Evolutionary conservation across 2,797 vertebrate species (phyloP).

Genomic region (Etheostoma perlongum): DNA sequence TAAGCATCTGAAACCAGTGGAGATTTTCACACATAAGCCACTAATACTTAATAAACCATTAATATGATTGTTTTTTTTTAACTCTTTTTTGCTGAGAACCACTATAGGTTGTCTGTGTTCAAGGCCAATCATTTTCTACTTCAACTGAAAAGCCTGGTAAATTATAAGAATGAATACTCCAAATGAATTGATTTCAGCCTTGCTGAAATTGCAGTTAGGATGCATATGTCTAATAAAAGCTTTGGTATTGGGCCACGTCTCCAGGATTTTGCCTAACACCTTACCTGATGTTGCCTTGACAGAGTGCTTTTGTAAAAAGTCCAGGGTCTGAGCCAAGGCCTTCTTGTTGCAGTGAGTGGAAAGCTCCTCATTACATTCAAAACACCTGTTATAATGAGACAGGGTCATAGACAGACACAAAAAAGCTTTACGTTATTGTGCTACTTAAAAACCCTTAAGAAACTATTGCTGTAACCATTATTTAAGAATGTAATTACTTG

Average conservation of each 20-base stretch:
- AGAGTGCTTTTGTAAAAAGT: constrained; percentile 96
- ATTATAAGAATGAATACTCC: constrained; percentile 4
- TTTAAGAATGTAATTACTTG: constrained; percentile 1
- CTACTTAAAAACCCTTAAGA: constrained; percentile 14
- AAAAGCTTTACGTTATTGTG: constrained; percentile 9
- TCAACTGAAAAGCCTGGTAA: not conserved
- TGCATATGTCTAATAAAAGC: not conserved
- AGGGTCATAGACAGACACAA: constrained; percentile 32
- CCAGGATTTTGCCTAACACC: constrained; percentile 21
- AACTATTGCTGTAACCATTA: constrained; percentile 26
- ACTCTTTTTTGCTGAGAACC: not conserved
- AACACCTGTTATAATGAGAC: constrained; percentile 88
- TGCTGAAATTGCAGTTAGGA: constrained; percentile 21
- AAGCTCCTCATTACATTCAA: constrained; percentile 97
- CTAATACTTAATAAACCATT: not conserved
- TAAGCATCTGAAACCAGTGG: not conserved
- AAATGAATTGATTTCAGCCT: constrained; percentile 5
- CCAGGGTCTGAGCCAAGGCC: constrained; percentile 94
- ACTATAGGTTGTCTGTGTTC: not conserved
- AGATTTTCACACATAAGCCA: not conserved
- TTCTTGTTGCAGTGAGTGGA: constrained; percentile 98
- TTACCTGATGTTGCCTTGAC: constrained; percentile 93
- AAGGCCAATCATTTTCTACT: constrained; percentile 8
- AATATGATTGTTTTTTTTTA: not conserved
- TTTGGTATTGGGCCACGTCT: constrained; percentile 22